Conservation (phyloP, 2,113 vertebrate genomes). For the Falco punctatus region DNA sequence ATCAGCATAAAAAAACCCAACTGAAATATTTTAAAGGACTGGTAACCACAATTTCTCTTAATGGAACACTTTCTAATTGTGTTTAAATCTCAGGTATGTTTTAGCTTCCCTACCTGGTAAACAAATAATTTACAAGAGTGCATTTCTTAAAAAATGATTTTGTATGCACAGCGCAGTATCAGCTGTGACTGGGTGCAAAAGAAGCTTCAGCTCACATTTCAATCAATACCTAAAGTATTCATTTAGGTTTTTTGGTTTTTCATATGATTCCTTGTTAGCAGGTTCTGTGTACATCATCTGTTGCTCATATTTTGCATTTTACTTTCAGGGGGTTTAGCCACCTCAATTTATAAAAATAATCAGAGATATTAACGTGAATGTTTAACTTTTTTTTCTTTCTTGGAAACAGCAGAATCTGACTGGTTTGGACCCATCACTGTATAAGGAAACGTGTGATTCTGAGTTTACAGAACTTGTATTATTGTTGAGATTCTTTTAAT, state of each 20-base stretch:
- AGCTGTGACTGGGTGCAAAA: not conserved
- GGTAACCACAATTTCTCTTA: not conserved
- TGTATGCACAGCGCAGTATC: not conserved
- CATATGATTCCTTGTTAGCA: not conserved
- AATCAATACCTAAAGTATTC: not conserved
- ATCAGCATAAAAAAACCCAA: not conserved
- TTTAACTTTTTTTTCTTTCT: not conserved
- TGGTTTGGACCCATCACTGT: not conserved
- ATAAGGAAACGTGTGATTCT: not conserved
- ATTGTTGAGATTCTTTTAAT: not conserved
- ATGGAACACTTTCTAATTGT: not conserved
- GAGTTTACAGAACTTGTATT: not conserved
- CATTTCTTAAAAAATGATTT: not conserved
- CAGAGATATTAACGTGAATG: not conserved
- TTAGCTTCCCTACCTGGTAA: not conserved
- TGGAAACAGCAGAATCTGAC: not conserved
- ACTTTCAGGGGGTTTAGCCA: not conserved
- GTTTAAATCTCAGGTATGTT: not conserved
- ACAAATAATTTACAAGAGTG: not conserved
- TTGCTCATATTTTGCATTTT: not conserved
- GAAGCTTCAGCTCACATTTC: not conserved
- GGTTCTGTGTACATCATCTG: not conserved
- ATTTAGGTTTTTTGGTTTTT: not conserved
- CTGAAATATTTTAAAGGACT: not conserved
- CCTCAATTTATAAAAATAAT: not conserved